Conservation (phyloP, 2,888 invertebrate species). For the Zonitis immaculata region DNA sequence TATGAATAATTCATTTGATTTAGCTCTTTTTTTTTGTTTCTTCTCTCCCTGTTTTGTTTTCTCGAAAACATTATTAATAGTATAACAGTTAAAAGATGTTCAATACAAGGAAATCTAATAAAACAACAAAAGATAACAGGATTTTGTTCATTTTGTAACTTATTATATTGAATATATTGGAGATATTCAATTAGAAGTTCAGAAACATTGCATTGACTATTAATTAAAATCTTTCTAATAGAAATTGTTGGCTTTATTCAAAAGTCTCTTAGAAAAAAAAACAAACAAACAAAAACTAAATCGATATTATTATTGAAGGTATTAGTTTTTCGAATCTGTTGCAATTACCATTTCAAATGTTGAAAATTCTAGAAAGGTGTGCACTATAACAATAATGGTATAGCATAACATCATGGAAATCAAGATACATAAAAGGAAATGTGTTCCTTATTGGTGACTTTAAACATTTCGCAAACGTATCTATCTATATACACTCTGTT, state of each 20-base stretch:
- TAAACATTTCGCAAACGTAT: not conserved
- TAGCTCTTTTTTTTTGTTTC: not conserved
- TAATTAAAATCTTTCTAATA: constrained; percentile 34
- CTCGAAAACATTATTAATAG: not conserved
- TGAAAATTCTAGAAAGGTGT: not conserved
- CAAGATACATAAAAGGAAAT: constrained; percentile 25
- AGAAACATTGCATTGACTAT: constrained; percentile 32
- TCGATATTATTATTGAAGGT: no score
- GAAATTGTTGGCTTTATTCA: constrained; percentile 7
- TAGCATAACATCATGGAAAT: constrained; percentile 30
- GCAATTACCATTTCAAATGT: not conserved
- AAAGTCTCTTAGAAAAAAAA: no score
- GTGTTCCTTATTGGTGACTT: constrained; percentile 12
- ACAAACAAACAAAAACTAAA: no score
- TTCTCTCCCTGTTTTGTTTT: no score
- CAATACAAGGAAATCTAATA: constrained; percentile 3
- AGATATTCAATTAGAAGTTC: constrained; percentile 38
- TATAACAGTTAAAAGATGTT: constrained; percentile 8
- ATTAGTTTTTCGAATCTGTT: not conserved
- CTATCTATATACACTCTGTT: not conserved
- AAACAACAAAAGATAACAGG: no score
- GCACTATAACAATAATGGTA: constrained; percentile 25
- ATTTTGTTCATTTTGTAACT: constrained; percentile 22
- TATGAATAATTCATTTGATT: not conserved
- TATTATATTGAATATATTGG: constrained; percentile 30